Evolutionary conservation across 2,113 vertebrate species (phyloP).

Genomic region (Anseranas semipalmata): DNA sequence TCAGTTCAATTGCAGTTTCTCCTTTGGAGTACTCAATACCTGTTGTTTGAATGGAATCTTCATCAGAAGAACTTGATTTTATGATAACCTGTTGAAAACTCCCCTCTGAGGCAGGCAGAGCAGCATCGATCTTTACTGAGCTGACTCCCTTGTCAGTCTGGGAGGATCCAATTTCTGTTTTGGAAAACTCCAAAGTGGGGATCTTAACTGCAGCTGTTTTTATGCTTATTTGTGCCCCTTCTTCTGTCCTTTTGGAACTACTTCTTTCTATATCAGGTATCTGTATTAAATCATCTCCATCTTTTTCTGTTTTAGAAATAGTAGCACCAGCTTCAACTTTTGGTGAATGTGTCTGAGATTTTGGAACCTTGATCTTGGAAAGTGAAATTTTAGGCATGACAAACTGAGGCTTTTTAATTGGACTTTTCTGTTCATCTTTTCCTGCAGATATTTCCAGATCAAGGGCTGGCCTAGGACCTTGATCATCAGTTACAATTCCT

Average conservation of each 20-base stretch:
- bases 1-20: neutral
- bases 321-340: neutral
- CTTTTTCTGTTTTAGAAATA: neutral
- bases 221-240: conserved; percentile 40
- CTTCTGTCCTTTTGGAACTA: neutral
- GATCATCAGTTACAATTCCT: neutral
- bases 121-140: neutral
- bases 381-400: conserved; percentile 48
- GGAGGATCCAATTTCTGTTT: neutral
- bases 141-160: neutral
- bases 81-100: conserved; percentile 10
- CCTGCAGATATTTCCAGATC: neutral
- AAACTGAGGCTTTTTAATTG: conserved; percentile 21
- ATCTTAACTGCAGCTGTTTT: conserved; percentile 16
- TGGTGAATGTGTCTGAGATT: neutral
- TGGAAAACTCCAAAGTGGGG: neutral
- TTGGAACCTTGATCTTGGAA: conserved; percentile 42
- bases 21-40: neutral
- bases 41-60: neutral
- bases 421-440: conserved; percentile 17
- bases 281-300: neutral
- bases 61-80: neutral
- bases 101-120: neutral
- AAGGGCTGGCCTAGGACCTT: neutral
- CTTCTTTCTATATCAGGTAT: conserved; percentile 39